Evolutionary conservation across 2,113 vertebrate species (phyloP).

Genomic region (Gymnobelideus leadbeateri): DNA sequence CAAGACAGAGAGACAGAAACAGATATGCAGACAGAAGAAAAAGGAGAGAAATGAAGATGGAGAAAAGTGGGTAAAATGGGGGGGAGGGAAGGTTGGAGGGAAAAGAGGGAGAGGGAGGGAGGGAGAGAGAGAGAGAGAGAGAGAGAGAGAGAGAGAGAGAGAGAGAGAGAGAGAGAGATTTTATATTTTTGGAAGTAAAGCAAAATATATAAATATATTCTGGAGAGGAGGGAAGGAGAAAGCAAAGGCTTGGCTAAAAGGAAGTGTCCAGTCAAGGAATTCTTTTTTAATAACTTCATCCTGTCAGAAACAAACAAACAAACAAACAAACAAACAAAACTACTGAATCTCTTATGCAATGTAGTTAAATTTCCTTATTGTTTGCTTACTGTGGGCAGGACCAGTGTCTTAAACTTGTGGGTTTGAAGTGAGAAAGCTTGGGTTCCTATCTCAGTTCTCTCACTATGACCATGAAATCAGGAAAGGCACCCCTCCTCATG

Average conservation of each 20-base stretch:
- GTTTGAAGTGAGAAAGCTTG: neutral
- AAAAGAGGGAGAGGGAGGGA: too few relatives aligned
- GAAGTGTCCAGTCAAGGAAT: neutral
- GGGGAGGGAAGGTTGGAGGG: too few relatives aligned
- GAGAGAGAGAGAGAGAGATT: too few relatives aligned
- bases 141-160: too few relatives aligned
- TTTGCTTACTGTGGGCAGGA: neutral
- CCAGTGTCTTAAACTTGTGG: neutral
- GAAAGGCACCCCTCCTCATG: neutral
- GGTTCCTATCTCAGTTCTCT: neutral
- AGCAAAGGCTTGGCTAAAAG: neutral
- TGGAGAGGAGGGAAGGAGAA: constrained; percentile 16
- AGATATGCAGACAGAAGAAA: too few relatives aligned
- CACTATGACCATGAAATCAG: too few relatives aligned
- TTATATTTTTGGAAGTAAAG: too few relatives aligned
- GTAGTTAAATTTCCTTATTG: neutral
- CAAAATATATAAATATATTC: too few relatives aligned
- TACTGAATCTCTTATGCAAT: neutral
- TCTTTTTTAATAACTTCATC: constrained; percentile 18
- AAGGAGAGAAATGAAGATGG: too few relatives aligned
- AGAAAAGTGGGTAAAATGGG: too few relatives aligned
- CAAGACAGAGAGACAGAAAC: neutral
- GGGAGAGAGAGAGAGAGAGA: neutral
- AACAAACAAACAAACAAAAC: neutral
- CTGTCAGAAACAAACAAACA: neutral